These are phyloP conservation scores for Coenobita brevimanus DNA, from an alignment of 1,140 invertebrate species.

Conservation along the genomic window DNA sequence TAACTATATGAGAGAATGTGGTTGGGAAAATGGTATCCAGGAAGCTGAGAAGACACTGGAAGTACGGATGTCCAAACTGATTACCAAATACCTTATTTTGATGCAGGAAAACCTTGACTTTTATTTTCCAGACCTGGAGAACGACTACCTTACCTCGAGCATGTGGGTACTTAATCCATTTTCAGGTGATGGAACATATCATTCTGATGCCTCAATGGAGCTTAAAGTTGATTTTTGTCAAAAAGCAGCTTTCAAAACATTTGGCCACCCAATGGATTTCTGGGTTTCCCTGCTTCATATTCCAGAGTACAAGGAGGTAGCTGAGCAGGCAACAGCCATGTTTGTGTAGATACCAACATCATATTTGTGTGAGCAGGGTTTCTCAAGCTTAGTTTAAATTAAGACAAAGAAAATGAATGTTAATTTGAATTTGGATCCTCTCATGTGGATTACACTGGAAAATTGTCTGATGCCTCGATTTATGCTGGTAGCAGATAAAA, in stretches of 20 bases:
- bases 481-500: too few species aligned
- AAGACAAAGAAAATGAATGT: too few species aligned
- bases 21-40: too few species aligned
- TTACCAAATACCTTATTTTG: conserved; percentile 29
- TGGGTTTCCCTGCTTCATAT: background rate
- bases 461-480: too few species aligned
- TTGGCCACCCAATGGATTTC: too few species aligned
- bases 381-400: too few species aligned
- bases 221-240: background rate
- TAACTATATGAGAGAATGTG: too few species aligned
- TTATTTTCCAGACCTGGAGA: conserved; percentile 11
- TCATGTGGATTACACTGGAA: too few species aligned
- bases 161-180: too few species aligned
- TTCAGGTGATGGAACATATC: conserved; percentile 6
- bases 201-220: conserved; percentile 17
- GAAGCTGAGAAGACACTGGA: conserved; percentile 9
- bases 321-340: conserved; percentile 18
- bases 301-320: conserved; percentile 21
- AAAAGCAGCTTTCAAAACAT: too few species aligned
- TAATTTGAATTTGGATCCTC: too few species aligned
- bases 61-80: background rate
- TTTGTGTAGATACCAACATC: conserved; percentile 31
- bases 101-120: conserved; percentile 19
- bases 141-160: conserved; percentile 12
- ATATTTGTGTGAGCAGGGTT: too few species aligned